Conservation (phyloP, 2,888 invertebrate species). For the Doris montereyensis region DNA sequence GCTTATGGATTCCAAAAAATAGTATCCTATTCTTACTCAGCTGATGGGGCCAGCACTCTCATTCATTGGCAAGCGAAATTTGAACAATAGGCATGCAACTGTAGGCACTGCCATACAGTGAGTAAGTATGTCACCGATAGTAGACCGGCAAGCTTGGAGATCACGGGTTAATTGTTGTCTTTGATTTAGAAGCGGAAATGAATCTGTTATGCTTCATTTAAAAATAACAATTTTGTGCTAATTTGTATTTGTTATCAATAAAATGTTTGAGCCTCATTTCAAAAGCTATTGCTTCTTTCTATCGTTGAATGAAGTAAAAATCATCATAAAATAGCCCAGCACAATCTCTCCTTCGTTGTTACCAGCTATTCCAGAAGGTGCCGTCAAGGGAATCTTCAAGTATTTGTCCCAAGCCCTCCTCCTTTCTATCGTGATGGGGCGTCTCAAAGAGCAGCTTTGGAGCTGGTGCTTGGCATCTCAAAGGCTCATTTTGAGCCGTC, state of each 20-base stretch:
- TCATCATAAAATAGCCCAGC: not conserved
- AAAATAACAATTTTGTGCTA: not conserved
- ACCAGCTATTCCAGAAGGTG: conserved; percentile 84
- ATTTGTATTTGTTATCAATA: not conserved
- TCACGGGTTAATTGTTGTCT: too few species aligned
- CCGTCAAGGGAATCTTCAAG: conserved; percentile 85
- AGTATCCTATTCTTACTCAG: too few species aligned
- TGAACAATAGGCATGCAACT: too few species aligned
- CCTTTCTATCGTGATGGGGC: conserved; percentile 85
- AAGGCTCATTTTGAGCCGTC: conserved; percentile 81
- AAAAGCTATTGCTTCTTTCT: not conserved
- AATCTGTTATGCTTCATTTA: not conserved
- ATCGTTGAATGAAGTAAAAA: too few species aligned
- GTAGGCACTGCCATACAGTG: too few species aligned
- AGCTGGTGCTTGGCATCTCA: conserved; percentile 80
- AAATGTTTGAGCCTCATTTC: not conserved
- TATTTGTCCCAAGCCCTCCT: conserved; percentile 84
- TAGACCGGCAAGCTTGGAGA: too few species aligned
- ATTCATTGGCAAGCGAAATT: too few species aligned
- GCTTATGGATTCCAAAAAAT: too few species aligned
- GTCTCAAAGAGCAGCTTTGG: conserved; percentile 84
- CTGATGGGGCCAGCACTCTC: too few species aligned
- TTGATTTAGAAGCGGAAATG: too few species aligned
- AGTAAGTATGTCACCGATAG: too few species aligned
- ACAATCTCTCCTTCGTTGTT: conserved; percentile 48